Evolutionary conservation across 2,113 vertebrate genomes (phyloP).

Genomic region (Eulacestoma nigropectus): DNA sequence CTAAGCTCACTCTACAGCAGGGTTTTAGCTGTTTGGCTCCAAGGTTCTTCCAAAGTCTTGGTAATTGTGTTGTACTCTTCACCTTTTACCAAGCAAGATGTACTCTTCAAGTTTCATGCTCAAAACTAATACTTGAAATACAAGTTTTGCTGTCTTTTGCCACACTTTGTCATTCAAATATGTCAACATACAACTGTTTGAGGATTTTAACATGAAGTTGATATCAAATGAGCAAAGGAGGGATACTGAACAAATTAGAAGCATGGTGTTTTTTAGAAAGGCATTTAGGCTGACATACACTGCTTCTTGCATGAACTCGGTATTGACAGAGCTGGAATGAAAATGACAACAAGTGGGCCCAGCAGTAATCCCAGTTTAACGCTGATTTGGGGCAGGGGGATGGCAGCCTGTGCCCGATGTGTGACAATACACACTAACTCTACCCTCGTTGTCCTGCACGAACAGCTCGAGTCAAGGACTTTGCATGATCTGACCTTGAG

Average conservation of each 20-base stretch:
- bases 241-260: background rate
- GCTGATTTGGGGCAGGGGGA: accelerated
- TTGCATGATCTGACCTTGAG: background rate
- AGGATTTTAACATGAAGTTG: background rate
- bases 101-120: background rate
- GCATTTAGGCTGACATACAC: background rate
- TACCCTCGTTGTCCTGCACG: background rate
- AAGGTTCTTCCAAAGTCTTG: background rate
- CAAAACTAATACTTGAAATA: background rate
- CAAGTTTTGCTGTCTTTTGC: background rate
- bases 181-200: background rate
- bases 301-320: background rate
- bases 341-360: background rate
- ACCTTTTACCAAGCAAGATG: background rate
- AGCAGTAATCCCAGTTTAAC: background rate
- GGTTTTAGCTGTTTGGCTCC: background rate
- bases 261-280: background rate
- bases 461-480: background rate
- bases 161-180: background rate
- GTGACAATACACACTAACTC: background rate
- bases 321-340: background rate
- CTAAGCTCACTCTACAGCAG: background rate
- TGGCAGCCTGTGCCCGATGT: background rate
- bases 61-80: background rate
- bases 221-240: background rate